These are phyloP conservation scores for Eumerus sabulonum DNA, from an alignment of 2,888 invertebrate genomes.

Conservation along the genomic window DNA sequence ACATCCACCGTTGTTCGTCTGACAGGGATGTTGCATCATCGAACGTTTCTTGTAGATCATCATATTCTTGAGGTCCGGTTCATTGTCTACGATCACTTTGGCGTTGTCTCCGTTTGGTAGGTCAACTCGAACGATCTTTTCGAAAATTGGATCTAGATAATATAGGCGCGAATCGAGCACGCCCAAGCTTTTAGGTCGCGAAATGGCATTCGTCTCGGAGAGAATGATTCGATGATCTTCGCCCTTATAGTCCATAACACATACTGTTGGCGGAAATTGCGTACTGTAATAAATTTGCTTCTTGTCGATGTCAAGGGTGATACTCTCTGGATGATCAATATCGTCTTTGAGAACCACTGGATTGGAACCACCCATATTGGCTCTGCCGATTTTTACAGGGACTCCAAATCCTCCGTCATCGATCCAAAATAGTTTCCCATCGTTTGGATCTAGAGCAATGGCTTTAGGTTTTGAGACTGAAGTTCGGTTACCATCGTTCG, in stretches of 20 bases:
- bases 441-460: slow-evolving; percentile 94
- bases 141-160: slow-evolving; percentile 92
- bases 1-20: slow-evolving; percentile 93
- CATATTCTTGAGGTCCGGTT: slow-evolving; percentile 91
- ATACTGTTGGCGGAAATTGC: slow-evolving; percentile 86
- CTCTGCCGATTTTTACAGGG: slow-evolving; percentile 92
- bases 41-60: slow-evolving; percentile 92
- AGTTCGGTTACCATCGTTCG: slow-evolving; percentile 91
- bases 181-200: slow-evolving; percentile 89
- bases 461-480: slow-evolving; percentile 94
- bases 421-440: slow-evolving; percentile 97
- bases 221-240: slow-evolving; percentile 84
- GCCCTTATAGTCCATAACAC: slow-evolving; percentile 87
- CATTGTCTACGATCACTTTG: slow-evolving; percentile 88
- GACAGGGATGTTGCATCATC: slow-evolving; percentile 90
- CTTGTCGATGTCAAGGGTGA: slow-evolving; percentile 90
- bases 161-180: slow-evolving; percentile 90
- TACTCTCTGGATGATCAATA: slow-evolving; percentile 88
- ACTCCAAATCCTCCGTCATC: slow-evolving; percentile 96
- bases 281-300: slow-evolving; percentile 94
- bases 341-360: slow-evolving; percentile 86
- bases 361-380: slow-evolving; percentile 95
- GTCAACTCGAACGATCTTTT: slow-evolving; percentile 92
- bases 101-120: slow-evolving; percentile 89
- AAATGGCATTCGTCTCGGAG: slow-evolving; percentile 85